Conservation (phyloP, 2,797 vertebrate species). For the Diceros bicornis region DNA sequence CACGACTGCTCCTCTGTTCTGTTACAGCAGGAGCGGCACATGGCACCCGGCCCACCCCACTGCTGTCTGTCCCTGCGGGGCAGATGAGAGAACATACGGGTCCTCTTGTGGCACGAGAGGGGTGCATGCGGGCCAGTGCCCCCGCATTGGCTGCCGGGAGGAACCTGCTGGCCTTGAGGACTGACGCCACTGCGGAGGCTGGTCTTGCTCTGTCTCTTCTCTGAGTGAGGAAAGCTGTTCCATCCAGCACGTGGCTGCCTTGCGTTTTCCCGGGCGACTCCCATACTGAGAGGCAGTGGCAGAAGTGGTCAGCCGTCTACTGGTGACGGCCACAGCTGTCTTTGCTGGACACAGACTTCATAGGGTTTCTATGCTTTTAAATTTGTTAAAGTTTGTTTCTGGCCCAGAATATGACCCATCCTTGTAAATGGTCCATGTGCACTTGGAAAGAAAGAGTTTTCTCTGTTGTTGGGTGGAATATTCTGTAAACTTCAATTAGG, state of each 20-base stretch:
- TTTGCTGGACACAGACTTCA: no score
- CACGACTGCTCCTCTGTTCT: background rate
- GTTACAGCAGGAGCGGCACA: accelerated
- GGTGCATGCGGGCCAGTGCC: background rate
- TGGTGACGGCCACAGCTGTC: no score
- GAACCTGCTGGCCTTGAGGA: accelerated
- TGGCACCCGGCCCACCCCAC: background rate
- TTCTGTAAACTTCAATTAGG: background rate
- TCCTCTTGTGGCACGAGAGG: no score
- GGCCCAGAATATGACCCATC: background rate
- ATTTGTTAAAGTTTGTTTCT: background rate
- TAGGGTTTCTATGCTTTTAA: background rate
- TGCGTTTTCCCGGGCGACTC: accelerated
- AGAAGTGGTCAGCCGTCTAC: background rate
- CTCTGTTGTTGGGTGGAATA: no score
- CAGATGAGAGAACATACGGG: no score
- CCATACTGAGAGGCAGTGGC: no score
- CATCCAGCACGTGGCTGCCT: accelerated
- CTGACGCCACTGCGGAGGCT: accelerated
- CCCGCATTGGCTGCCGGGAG: background rate
- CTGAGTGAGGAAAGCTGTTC: no score
- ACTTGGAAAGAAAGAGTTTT: background rate
- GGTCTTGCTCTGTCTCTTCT: background rate
- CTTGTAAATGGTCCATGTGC: background rate
- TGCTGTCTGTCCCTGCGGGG: no score